phyloP scores from a whole-genome alignment of 2,888 invertebrate species.

The Eristalinus sepulchralis region DNA sequence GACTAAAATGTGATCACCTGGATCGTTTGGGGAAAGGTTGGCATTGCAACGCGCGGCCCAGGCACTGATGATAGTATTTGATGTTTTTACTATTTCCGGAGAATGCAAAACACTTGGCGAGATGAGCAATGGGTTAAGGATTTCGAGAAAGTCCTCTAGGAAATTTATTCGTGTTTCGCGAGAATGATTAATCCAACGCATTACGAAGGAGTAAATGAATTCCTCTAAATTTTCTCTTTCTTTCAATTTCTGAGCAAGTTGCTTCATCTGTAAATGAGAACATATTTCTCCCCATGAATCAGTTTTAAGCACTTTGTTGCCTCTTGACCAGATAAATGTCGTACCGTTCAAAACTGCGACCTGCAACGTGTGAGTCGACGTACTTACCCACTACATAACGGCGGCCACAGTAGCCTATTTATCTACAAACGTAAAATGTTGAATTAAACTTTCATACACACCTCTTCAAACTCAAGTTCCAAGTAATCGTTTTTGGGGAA shows the following conservation, averaged over 20 bases:
- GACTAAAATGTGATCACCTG: constrained; percentile 40
- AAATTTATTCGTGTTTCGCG: constrained; percentile 30
- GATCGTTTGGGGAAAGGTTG: constrained; percentile 1
- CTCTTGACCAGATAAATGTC: constrained; percentile 37
- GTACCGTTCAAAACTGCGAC: too few relatives aligned
- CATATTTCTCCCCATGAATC: too few relatives aligned
- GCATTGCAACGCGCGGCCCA: constrained; percentile 22
- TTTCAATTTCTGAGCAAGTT: constrained; percentile 4
- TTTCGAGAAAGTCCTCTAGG: constrained; percentile 47
- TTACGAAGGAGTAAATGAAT: constrained; percentile 26
- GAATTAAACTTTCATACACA: background rate
- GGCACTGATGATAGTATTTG: background rate
- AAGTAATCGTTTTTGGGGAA: constrained; percentile 51
- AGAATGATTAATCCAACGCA: constrained; percentile 62
- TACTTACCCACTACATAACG: too few relatives aligned
- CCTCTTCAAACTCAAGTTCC: constrained; percentile 62
- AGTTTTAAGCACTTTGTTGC: background rate
- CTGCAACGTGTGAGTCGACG: background rate
- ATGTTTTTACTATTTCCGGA: background rate
- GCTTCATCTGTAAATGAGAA: constrained; percentile 43
- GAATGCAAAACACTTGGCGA: constrained; percentile 47
- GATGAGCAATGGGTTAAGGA: constrained; percentile 37
- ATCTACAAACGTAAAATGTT: too few relatives aligned
- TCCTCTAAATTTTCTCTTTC: constrained; percentile 28
- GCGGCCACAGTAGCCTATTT: too few relatives aligned